Evolutionary conservation across 2,888 invertebrate genomes (phyloP).

Genomic region (Sthenelais limicola): DNA sequence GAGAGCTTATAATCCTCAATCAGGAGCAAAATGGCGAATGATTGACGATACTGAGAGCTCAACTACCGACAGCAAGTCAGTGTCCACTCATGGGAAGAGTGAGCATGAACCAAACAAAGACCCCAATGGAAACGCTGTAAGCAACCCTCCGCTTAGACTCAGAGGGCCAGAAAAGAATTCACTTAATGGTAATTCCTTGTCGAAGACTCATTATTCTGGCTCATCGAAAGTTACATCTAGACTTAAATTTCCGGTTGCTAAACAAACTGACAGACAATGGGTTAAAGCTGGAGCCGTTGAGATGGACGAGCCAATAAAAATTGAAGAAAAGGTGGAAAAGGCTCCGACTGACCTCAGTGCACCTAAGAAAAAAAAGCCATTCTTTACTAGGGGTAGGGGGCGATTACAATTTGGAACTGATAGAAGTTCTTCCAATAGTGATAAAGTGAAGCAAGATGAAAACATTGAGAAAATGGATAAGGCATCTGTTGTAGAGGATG

Average conservation of each 20-base stretch:
- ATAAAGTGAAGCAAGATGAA: no score
- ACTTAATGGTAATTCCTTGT: no score
- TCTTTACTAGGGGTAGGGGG: conserved; percentile 6
- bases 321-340: no score
- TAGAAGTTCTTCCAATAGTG: no score
- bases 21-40: conserved; percentile 33
- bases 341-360: background rate
- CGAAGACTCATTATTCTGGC: no score
- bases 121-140: conserved; percentile 9
- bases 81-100: conserved; percentile 22
- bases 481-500: conserved; percentile 21
- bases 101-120: conserved; percentile 1
- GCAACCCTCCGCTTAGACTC: no score
- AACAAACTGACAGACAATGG: conserved; percentile 22
- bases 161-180: no score
- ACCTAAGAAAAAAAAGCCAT: background rate
- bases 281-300: conserved; percentile 37
- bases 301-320: conserved; percentile 1
- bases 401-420: background rate
- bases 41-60: conserved; percentile 39
- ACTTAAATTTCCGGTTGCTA: background rate
- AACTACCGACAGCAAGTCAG: conserved; percentile 21
- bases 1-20: conserved; percentile 10
- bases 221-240: conserved; percentile 1
- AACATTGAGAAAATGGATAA: no score